Conservation (phyloP, 1,140 invertebrate species). For the Planococcus citri region DNA sequence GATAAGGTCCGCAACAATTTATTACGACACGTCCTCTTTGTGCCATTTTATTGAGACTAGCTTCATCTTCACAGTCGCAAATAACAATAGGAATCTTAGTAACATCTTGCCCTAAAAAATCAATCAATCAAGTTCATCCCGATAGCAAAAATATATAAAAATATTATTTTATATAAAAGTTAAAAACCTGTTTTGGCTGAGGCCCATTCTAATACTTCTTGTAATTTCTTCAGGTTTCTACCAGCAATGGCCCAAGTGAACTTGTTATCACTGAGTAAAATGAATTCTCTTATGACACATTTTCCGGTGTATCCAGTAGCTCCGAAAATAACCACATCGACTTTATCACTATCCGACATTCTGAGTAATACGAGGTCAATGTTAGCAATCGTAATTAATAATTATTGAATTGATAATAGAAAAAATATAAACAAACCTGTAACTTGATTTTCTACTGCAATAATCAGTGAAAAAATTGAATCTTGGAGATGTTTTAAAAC, state of each 20-base stretch:
- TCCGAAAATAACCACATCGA: constrained; percentile 67
- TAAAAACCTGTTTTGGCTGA: constrained; percentile 41
- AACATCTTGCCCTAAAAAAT: constrained; percentile 44
- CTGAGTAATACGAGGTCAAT: no score
- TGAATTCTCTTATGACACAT: constrained; percentile 48
- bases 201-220: constrained; percentile 47
- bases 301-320: constrained; percentile 77
- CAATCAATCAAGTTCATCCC: no score
- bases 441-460: no score
- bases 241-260: constrained; percentile 62
- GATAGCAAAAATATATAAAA: background rate
- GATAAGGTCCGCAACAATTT: constrained; percentile 82
- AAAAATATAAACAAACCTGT: no score
- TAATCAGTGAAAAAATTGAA: no score
- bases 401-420: no score
- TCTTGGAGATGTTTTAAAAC: no score
- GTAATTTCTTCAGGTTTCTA: constrained; percentile 55
- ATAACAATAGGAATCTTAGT: constrained; percentile 52
- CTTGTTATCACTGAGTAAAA: constrained; percentile 38
- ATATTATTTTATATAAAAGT: background rate
- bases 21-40: constrained; percentile 55
- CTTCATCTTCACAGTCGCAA: constrained; percentile 60
- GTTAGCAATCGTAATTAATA: no score
- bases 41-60: constrained; percentile 64
- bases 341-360: constrained; percentile 28